Conservation (phyloP, 2,113 vertebrate genomes). For the Paradoxurus hermaphroditus region DNA sequence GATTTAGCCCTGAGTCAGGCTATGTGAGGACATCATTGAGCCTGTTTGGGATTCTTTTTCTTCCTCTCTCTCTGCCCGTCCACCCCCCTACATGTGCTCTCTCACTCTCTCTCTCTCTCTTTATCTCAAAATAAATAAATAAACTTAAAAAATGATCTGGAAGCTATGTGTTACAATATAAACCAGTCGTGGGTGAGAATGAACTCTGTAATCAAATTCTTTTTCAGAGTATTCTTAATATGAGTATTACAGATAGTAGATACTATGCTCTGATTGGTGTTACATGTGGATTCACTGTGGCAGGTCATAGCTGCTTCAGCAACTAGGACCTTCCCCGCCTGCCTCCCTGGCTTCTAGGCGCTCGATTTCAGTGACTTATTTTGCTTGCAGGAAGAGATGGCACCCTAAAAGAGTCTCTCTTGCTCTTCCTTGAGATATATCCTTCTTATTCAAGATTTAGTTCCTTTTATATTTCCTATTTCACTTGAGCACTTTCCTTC, state of each 20-base stretch:
- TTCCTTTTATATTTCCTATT: background rate
- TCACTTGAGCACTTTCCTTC: background rate
- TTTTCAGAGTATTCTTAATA: background rate
- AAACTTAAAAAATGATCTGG: background rate
- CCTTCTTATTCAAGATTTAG: background rate
- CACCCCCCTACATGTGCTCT: no score
- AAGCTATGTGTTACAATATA: background rate
- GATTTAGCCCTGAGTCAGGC: no score
- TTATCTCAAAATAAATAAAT: no score
- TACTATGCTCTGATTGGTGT: background rate
- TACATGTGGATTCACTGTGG: background rate
- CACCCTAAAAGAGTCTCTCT: background rate
- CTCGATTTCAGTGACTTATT: background rate
- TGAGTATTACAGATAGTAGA: background rate
- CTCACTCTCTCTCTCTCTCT: no score
- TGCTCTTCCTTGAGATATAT: background rate
- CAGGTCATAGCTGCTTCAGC: background rate
- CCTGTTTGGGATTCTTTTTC: no score
- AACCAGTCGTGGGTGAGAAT: background rate
- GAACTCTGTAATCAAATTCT: background rate
- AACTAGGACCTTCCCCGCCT: background rate
- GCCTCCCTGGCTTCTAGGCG: background rate
- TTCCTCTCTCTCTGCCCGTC: no score
- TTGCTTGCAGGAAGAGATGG: background rate
- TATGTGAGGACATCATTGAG: no score